A percentile compares a stretch with the other conserved stretches of the same genome.
phyloP scores from a whole-genome alignment of 2,113 vertebrate species.

The Saguinus midas region DNA sequence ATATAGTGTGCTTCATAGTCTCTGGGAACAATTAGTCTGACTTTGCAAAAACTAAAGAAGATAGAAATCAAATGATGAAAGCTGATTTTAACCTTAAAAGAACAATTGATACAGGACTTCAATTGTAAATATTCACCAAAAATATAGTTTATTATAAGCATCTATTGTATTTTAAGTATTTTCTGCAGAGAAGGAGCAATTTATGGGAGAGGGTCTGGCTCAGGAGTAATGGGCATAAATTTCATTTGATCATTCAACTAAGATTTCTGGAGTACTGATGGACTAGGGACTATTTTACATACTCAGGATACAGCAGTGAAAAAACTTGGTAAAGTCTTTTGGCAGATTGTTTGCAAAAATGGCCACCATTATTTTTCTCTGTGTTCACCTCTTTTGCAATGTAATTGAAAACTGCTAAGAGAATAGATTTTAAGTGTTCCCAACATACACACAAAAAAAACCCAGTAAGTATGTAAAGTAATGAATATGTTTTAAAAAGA shows the following conservation, averaged over 20 bases:
- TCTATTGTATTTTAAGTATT: background rate
- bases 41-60: constrained; percentile 6
- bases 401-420: background rate
- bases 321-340: background rate
- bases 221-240: background rate
- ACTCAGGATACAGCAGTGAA: background rate
- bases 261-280: background rate
- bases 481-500: background rate
- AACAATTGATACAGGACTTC: background rate
- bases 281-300: background rate
- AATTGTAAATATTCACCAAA: background rate
- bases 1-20: background rate
- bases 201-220: background rate
- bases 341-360: background rate
- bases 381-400: background rate
- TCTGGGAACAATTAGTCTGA: background rate
- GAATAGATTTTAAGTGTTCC: background rate
- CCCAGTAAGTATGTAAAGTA: background rate
- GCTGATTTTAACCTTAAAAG: constrained; percentile 32
- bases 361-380: background rate
- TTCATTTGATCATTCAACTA: background rate
- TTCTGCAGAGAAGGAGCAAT: background rate
- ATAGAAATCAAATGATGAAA: background rate
- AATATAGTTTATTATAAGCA: background rate
- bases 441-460: background rate